A percentile compares a stretch with the other conserved stretches of the same genome.
Evolutionary conservation across 2,113 vertebrate species (phyloP).

Genomic region (Hypocryptadius cinnamomeus): DNA sequence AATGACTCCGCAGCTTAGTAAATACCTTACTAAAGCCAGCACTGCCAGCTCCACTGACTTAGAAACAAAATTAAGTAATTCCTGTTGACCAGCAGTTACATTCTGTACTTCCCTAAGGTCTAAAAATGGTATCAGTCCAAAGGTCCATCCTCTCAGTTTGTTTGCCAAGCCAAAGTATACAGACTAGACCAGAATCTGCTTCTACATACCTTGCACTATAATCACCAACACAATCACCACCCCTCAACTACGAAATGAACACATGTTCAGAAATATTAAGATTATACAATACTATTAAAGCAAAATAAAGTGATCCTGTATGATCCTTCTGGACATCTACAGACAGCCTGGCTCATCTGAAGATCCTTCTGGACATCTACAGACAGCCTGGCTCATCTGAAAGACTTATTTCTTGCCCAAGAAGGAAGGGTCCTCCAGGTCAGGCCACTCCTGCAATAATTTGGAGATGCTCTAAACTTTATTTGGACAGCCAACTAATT

Average conservation of each 20-base stretch:
- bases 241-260: neutral
- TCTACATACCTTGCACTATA: neutral
- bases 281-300: neutral
- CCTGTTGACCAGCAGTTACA: neutral
- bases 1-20: neutral
- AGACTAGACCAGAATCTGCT: neutral
- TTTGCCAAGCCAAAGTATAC: neutral
- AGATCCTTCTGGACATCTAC: neutral
- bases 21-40: neutral
- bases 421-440: neutral
- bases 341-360: neutral
- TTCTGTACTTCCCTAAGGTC: neutral
- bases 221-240: neutral
- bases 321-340: neutral
- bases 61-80: neutral
- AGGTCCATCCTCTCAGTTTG: neutral
- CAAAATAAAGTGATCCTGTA: neutral
- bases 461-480: neutral
- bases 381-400: neutral
- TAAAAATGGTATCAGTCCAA: neutral
- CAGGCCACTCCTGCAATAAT: neutral
- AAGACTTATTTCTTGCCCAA: neutral
- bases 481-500: neutral
- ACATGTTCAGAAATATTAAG: neutral
- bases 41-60: neutral